Conservation (phyloP, 2,888 invertebrate genomes). For the Perizoma flavofasciatum region DNA sequence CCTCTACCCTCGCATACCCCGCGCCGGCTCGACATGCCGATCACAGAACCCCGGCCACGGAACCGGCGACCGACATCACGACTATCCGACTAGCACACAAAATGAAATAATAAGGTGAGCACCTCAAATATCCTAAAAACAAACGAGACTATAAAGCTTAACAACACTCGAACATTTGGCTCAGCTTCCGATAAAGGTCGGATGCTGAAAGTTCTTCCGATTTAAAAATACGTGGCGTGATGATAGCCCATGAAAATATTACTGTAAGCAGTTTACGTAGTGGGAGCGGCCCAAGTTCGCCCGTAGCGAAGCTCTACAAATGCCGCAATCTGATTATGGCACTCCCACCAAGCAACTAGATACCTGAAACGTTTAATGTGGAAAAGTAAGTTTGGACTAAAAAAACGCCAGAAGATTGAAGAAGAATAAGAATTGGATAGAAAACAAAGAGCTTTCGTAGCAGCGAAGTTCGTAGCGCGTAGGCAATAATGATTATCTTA, state of each 20-base stretch:
- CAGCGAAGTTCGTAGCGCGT: conserved; percentile 3
- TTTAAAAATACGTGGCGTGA: conserved; percentile 31
- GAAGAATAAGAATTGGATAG: too few species aligned
- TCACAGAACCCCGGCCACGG: conserved; percentile 55
- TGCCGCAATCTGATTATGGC: conserved; percentile 83
- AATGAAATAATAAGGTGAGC: conserved; percentile 81
- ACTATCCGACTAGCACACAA: conserved; percentile 60
- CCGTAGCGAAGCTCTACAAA: conserved; percentile 73
- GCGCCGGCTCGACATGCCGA: conserved; percentile 58
- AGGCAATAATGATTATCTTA: too few species aligned
- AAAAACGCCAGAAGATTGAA: not conserved
- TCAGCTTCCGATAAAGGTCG: conserved; percentile 18
- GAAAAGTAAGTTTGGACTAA: not conserved
- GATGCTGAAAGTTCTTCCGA: conserved; percentile 18
- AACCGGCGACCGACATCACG: conserved; percentile 64
- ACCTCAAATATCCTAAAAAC: conserved; percentile 10
- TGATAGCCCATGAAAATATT: conserved; percentile 33
- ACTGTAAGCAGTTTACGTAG: conserved; percentile 43
- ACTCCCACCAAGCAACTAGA: conserved; percentile 61
- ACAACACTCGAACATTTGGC: conserved; percentile 11
- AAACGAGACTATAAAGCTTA: not conserved
- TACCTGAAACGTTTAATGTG: conserved; percentile 19
- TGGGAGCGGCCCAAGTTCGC: conserved; percentile 73
- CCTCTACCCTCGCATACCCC: conserved; percentile 32
- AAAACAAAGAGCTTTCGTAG: conserved; percentile 4